phyloP scores from a whole-genome alignment of 2,113 vertebrate species.

The Oryctolagus cuniculus region DNA sequence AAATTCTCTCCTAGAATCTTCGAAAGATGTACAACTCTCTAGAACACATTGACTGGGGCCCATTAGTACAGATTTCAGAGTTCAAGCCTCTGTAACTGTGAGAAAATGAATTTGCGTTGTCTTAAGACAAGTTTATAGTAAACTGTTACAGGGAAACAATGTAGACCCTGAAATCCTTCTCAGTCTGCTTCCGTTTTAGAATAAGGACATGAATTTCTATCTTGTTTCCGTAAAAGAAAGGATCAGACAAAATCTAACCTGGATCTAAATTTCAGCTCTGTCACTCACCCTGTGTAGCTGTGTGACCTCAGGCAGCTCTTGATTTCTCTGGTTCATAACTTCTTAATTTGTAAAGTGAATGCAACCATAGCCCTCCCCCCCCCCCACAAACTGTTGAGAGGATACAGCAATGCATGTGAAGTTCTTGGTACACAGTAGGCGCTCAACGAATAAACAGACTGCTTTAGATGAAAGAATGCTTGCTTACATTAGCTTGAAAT shows the following conservation, averaged over 20 bases:
- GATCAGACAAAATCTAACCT: neutral
- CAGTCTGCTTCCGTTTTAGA: neutral
- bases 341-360: neutral
- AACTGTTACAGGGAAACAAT: neutral
- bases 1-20: neutral
- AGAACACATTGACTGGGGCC: no score
- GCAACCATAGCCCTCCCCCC: no score
- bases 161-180: no score
- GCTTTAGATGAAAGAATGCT: neutral
- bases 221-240: neutral
- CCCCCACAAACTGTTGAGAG: neutral
- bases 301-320: no score
- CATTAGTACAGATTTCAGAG: neutral
- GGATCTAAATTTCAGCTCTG: neutral
- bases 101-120: neutral
- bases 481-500: no score
- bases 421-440: neutral
- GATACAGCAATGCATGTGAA: neutral
- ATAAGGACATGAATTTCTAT: neutral
- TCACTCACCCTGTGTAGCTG: neutral
- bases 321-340: neutral
- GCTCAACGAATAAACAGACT: neutral
- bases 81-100: neutral
- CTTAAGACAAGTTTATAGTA: neutral
- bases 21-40: rapidly evolving